A percentile compares a stretch with the other conserved stretches of the same genome.
Conservation (phyloP, 2,888 invertebrate genomes). For the Acleris cristana region DNA sequence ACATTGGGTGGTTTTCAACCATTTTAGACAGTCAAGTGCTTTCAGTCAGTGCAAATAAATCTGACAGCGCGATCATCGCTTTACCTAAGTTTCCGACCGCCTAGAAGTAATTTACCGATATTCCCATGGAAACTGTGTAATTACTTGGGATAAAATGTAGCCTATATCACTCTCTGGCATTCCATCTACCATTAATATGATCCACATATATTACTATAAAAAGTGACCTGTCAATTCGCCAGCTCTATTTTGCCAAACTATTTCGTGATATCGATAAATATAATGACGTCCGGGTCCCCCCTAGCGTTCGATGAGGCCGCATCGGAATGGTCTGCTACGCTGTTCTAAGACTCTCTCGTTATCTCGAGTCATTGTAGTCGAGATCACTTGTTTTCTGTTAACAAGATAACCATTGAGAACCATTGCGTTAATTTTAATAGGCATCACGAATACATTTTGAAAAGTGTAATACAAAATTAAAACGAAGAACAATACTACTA, state of each 20-base stretch:
- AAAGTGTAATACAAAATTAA: too few species aligned
- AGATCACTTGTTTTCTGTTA: slow-evolving; percentile 35
- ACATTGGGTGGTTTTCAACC: too few species aligned
- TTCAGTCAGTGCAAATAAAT: too few species aligned
- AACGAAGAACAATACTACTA: too few species aligned
- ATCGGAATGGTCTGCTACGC: slow-evolving; percentile 55
- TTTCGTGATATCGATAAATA: slow-evolving; percentile 1
- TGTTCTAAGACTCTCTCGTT: slow-evolving; percentile 35
- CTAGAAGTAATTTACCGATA: too few species aligned
- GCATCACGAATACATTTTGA: slow-evolving; percentile 4
- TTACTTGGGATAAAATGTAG: too few species aligned
- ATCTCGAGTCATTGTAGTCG: slow-evolving; percentile 32
- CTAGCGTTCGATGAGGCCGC: slow-evolving; percentile 47
- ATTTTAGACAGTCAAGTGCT: too few species aligned
- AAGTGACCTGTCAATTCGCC: too few species aligned
- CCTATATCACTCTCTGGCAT: too few species aligned
- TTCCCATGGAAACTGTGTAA: too few species aligned
- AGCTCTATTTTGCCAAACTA: background rate
- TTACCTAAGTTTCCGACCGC: too few species aligned
- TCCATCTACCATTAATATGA: background rate
- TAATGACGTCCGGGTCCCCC: slow-evolving; percentile 18
- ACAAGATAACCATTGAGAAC: slow-evolving; percentile 21
- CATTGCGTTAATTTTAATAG: background rate
- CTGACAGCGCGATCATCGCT: too few species aligned
- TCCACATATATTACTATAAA: background rate